Conservation (phyloP, 2,888 invertebrate species). For the Orgyia antiqua region DNA sequence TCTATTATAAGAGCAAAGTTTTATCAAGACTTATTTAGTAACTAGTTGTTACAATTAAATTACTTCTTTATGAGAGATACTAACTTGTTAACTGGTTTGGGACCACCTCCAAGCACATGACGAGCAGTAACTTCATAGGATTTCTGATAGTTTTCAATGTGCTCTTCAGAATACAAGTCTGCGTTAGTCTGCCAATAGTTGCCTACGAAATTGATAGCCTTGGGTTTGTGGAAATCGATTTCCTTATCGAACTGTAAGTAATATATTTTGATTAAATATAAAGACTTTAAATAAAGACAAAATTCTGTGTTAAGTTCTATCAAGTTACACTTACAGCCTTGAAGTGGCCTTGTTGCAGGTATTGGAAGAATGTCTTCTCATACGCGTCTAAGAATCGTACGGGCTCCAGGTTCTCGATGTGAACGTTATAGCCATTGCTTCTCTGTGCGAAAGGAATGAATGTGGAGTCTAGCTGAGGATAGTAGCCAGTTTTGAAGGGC, state of each 20-base stretch:
- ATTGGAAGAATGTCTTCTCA: conserved; percentile 72
- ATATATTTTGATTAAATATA: conserved; percentile 5
- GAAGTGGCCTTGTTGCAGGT: conserved; percentile 74
- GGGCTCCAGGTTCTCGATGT: conserved; percentile 65
- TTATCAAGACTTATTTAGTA: no score
- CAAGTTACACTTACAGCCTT: conserved; percentile 65
- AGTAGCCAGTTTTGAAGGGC: conserved; percentile 64
- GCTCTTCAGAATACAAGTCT: conserved; percentile 56
- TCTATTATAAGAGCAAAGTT: no score
- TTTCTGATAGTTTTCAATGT: conserved; percentile 52
- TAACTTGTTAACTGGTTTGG: conserved; percentile 39
- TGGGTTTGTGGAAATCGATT: conserved; percentile 45
- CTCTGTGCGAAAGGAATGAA: conserved; percentile 75
- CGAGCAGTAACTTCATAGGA: conserved; percentile 79
- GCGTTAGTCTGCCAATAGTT: conserved; percentile 77
- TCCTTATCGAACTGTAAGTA: conserved; percentile 50
- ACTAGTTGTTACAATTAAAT: no score
- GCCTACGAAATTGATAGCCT: conserved; percentile 75
- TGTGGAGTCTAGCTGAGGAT: conserved; percentile 31
- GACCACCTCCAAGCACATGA: conserved; percentile 51
- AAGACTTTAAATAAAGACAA: not conserved
- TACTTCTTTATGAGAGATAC: no score
- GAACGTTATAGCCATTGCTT: conserved; percentile 79
- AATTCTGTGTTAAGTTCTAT: not conserved
- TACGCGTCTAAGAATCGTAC: conserved; percentile 78